Conservation (phyloP, 2,888 invertebrate species). For the Ctena decussata region DNA sequence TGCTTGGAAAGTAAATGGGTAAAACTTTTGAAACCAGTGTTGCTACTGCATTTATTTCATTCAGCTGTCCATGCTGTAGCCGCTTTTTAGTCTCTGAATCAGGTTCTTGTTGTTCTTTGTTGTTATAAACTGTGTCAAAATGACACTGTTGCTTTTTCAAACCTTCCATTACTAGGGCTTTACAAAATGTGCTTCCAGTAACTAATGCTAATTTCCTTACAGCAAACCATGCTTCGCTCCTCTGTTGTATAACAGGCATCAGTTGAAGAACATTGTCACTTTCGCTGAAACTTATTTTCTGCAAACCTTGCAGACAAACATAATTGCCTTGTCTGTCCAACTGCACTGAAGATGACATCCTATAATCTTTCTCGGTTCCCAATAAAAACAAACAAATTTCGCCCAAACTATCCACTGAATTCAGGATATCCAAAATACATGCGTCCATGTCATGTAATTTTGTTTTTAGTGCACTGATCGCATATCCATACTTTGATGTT, state of each 20-base stretch:
- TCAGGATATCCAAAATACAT: background rate
- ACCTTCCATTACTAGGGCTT: conserved; percentile 40
- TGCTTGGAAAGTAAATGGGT: conserved; percentile 1
- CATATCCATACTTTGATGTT: conserved; percentile 19
- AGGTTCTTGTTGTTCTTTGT: background rate
- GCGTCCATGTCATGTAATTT: background rate
- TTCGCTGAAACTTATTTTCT: too few relatives aligned
- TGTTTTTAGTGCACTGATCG: conserved; percentile 14
- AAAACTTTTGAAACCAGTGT: conserved; percentile 30
- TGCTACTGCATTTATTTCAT: conserved; percentile 43
- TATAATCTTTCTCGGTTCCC: background rate
- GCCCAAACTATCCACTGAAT: background rate
- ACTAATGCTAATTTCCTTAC: background rate
- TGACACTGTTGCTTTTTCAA: conserved; percentile 27
- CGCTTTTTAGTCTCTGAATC: conserved; percentile 22
- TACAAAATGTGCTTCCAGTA: conserved; percentile 41
- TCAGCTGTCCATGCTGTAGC: conserved; percentile 26
- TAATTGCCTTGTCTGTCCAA: background rate
- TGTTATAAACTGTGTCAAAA: background rate
- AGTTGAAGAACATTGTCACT: too few relatives aligned
- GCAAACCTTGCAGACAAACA: too few relatives aligned
- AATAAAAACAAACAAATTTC: background rate
- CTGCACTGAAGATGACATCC: background rate
- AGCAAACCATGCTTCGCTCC: background rate
- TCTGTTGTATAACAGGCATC: background rate